Evolutionary conservation across 2,888 invertebrate genomes (phyloP).

Genomic region (Lasioglossum pauxillum): DNA sequence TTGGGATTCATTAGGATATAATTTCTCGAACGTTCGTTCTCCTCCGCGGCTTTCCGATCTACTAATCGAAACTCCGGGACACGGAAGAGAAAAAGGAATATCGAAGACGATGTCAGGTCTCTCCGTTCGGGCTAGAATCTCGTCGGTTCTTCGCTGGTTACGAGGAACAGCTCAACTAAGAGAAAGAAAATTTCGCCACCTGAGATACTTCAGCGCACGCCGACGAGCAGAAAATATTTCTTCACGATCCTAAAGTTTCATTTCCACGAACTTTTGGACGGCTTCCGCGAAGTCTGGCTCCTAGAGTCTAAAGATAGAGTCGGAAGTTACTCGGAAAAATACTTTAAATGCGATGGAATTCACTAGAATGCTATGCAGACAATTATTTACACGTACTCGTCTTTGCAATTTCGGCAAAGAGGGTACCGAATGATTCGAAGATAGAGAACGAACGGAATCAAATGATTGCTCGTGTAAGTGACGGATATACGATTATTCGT

Average conservation of each 20-base stretch:
- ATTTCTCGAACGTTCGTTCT: not conserved
- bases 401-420: not conserved
- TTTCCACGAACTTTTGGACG: conserved; percentile 9
- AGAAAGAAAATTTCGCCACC: not conserved
- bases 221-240: conserved; percentile 4
- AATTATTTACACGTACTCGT: conserved; percentile 1
- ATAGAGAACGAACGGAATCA: not conserved
- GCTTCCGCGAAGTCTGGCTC: not conserved
- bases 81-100: not conserved
- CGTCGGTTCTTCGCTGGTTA: conserved; percentile 24
- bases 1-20: conserved; percentile 17
- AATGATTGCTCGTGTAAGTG: not conserved
- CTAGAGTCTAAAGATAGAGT: conserved; percentile 5
- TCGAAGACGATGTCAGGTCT: not conserved
- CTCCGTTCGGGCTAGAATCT: conserved; percentile 27
- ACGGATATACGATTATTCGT: not conserved
- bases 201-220: not conserved
- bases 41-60: not conserved
- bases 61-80: not conserved
- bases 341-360: not conserved
- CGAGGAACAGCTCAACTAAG: not conserved
- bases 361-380: not conserved
- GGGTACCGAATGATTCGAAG: not conserved
- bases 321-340: not conserved
- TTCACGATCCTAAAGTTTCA: conserved; percentile 4